Conservation (phyloP, 1,140 invertebrate species). For the Atta texana region DNA sequence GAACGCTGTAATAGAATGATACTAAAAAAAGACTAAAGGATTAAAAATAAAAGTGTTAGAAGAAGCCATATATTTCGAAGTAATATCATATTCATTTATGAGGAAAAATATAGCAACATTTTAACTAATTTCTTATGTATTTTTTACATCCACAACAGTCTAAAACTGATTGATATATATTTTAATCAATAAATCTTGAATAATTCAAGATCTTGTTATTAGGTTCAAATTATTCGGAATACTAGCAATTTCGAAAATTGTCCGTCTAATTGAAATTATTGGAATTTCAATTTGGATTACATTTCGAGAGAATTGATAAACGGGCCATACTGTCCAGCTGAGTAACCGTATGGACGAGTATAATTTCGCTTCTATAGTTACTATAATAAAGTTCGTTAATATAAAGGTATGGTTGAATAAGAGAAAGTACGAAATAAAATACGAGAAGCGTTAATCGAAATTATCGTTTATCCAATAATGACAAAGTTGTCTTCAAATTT, state of each 20-base stretch:
- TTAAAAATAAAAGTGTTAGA: not conserved
- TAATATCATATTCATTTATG: not conserved
- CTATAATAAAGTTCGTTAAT: not conserved
- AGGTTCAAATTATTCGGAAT: constrained; percentile 41
- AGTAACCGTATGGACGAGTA: not conserved
- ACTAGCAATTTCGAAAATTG: constrained; percentile 57
- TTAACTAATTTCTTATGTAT: not conserved
- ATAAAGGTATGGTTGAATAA: not conserved
- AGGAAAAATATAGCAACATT: not conserved
- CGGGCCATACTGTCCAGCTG: constrained; percentile 11
- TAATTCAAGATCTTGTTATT: constrained; percentile 33
- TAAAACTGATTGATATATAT: not conserved
- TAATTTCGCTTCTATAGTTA: constrained; percentile 27
- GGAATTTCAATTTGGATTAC: constrained; percentile 36
- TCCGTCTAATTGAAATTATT: constrained; percentile 61
- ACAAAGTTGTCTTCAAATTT: constrained; percentile 6
- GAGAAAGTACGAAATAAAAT: not conserved
- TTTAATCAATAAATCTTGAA: not conserved
- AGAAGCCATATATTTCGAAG: not conserved
- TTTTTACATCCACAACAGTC: too few species aligned
- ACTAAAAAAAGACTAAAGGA: not conserved
- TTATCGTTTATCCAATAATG: not conserved
- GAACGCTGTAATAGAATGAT: not conserved
- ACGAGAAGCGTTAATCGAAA: not conserved
- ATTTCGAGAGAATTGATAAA: constrained; percentile 43